A percentile compares a stretch with the other conserved stretches of the same genome.
Conservation (phyloP, 2,797 vertebrate genomes). For the Apodemus agrarius region DNA sequence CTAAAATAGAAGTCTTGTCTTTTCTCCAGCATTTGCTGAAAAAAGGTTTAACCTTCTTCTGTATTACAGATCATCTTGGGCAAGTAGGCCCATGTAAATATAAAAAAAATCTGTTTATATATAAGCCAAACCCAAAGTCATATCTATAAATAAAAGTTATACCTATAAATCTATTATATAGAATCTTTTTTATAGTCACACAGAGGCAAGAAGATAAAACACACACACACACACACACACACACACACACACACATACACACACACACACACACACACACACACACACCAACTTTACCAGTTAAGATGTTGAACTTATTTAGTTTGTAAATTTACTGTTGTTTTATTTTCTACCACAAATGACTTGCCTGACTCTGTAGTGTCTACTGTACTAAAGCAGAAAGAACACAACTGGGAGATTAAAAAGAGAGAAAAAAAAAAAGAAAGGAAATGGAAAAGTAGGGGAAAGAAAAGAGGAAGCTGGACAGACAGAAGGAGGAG, state of each 20-base stretch:
- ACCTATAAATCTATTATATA: not conserved
- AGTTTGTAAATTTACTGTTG: constrained; percentile 23
- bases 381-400: constrained; percentile 25
- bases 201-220: not conserved
- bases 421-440: constrained; percentile 29
- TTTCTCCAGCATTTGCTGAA: constrained; percentile 25
- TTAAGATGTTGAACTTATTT: not conserved
- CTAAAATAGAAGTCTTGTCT: not conserved
- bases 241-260: not conserved
- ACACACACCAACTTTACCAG: not conserved
- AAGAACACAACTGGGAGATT: not conserved
- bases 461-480: constrained; percentile 61
- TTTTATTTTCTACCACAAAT: constrained; percentile 57
- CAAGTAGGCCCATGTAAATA: constrained; percentile 7
- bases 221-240: not conserved
- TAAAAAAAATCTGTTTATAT: not conserved
- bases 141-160: not conserved
- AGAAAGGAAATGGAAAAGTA: constrained; percentile 52
- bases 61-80: not conserved
- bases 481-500: constrained; percentile 61
- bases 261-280: not conserved
- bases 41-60: not conserved
- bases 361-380: constrained; percentile 35
- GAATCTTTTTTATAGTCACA: constrained; percentile 3
- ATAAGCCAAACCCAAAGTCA: not conserved